Conservation (phyloP, 2,888 invertebrate species). For the Dendrolimus houi region DNA sequence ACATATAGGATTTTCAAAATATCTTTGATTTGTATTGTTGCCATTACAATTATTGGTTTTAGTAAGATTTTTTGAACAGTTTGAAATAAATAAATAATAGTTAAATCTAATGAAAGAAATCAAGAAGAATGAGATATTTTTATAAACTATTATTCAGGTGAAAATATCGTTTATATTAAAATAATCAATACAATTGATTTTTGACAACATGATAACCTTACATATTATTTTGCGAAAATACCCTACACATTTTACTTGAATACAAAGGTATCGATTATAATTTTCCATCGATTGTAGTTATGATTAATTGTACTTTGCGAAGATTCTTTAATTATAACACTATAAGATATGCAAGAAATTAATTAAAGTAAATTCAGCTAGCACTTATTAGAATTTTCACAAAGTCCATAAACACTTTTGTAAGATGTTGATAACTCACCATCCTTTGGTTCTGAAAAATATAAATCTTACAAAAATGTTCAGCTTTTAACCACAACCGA, state of each 20-base stretch:
- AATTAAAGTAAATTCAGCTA: slow-evolving; percentile 5
- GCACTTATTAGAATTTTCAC: slow-evolving; percentile 37
- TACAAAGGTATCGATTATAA: no score
- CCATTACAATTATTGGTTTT: slow-evolving; percentile 33
- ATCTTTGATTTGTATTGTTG: slow-evolving; percentile 43
- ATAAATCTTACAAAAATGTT: slow-evolving; percentile 62
- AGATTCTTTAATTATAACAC: slow-evolving; percentile 27
- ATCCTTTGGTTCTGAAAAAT: slow-evolving; percentile 66
- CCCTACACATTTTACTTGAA: no score
- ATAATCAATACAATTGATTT: slow-evolving; percentile 3
- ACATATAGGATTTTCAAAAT: no score
- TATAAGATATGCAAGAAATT: not conserved
- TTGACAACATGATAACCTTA: slow-evolving; percentile 68
- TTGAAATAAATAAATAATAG: not conserved
- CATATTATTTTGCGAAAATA: slow-evolving; percentile 5
- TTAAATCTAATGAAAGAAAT: not conserved
- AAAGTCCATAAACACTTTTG: slow-evolving; percentile 56
- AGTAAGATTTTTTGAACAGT: no score
- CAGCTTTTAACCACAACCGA: slow-evolving; percentile 42
- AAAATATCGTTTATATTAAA: no score
- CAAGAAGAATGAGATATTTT: slow-evolving; percentile 4
- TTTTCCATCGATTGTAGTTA: slow-evolving; percentile 39
- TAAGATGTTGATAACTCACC: slow-evolving; percentile 63
- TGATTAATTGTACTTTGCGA: slow-evolving; percentile 37
- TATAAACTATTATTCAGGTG: slow-evolving; percentile 3